A percentile compares a stretch with the other conserved stretches of the same genome.
Evolutionary conservation across 2,113 vertebrate species (phyloP).

Genomic region (Sitta europaea): DNA sequence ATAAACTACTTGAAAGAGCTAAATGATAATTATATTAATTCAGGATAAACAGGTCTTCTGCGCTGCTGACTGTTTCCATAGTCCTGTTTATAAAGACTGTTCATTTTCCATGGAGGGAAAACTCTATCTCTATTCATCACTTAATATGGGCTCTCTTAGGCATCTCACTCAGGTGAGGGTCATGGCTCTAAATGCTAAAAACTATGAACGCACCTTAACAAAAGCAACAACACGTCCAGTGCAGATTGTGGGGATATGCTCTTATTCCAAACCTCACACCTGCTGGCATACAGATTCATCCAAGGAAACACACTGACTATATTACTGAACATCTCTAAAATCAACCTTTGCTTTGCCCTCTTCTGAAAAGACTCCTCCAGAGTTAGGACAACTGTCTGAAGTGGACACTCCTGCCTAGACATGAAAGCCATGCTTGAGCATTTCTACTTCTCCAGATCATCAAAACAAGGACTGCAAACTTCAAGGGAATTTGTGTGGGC

Average conservation of each 20-base stretch:
- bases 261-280: background rate
- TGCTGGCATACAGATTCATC: background rate
- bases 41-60: background rate
- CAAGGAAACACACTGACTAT: background rate
- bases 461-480: background rate
- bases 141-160: background rate
- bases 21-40: background rate
- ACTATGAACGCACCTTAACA: background rate
- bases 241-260: background rate
- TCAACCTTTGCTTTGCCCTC: background rate
- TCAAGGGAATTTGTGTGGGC: background rate
- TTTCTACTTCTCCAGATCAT: background rate
- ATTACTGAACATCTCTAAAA: background rate
- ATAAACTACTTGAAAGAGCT: background rate
- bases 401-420: background rate
- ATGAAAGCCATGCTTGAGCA: background rate
- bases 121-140: background rate
- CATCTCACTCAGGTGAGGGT: background rate
- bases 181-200: background rate
- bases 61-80: background rate
- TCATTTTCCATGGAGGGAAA: background rate
- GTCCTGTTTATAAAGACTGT: background rate
- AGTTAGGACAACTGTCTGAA: background rate
- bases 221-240: background rate
- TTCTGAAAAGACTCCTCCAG: background rate